Percentiles rank a stretch among this genome's conserved stretches.
phyloP scores from a whole-genome alignment of 2,113 vertebrate species.

The Erinaceus europaeus region DNA sequence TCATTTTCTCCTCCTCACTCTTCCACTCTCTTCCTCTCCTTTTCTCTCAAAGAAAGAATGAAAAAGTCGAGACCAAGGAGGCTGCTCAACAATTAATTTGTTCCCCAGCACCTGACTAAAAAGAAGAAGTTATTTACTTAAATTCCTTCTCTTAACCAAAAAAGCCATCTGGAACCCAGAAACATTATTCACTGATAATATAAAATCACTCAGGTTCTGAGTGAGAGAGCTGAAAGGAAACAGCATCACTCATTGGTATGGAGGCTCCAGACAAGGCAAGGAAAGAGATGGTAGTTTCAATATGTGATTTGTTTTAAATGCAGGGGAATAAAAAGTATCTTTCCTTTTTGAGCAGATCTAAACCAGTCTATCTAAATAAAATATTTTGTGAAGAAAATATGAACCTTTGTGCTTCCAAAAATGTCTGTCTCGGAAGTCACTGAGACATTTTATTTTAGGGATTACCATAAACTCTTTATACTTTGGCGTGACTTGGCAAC shows the following conservation, averaged over 20 bases:
- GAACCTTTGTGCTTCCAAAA: neutral
- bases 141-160: neutral
- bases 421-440: neutral
- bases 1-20: too few species aligned
- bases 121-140: too few species aligned
- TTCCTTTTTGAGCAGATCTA: neutral
- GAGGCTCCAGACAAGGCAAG: neutral
- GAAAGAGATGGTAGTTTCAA: neutral
- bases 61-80: too few species aligned
- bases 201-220: neutral
- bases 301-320: neutral
- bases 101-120: too few species aligned
- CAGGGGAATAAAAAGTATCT: neutral
- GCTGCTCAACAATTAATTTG: too few species aligned
- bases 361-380: conserved; percentile 5
- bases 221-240: fast-evolving
- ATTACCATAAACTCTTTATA: conserved; percentile 5
- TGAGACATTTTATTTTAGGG: conserved; percentile 12
- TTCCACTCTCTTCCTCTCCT: too few species aligned
- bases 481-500: conserved; percentile 28
- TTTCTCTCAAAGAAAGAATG: too few species aligned
- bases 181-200: neutral
- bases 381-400: neutral
- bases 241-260: too few species aligned
- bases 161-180: neutral